phyloP scores from a whole-genome alignment of 1,140 invertebrate genomes.

The Calycopis cecrops region DNA sequence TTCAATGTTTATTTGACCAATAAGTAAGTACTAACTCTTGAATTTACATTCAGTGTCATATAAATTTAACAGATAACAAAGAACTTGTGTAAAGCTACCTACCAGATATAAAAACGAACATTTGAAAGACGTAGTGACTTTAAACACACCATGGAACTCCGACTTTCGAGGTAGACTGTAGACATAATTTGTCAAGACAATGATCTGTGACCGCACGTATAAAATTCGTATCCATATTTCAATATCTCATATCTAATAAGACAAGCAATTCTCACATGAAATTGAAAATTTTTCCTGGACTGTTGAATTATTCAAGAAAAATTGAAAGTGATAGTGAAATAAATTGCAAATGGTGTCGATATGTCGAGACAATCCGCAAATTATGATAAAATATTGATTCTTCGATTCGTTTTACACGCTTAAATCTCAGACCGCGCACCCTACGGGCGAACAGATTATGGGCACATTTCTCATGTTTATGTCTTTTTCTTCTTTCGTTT shows the following conservation, averaged over 20 bases:
- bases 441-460: too few relatives aligned
- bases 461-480: too few relatives aligned
- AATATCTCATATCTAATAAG: conserved; percentile 37
- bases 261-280: conserved; percentile 45
- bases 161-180: not conserved
- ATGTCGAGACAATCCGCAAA: conserved; percentile 48
- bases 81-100: too few relatives aligned
- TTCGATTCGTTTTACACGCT: conserved; percentile 20
- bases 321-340: conserved; percentile 55
- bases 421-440: conserved; percentile 1
- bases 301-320: conserved; percentile 67
- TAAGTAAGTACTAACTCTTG: too few relatives aligned
- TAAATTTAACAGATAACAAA: too few relatives aligned
- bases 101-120: too few relatives aligned
- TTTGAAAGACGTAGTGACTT: too few relatives aligned
- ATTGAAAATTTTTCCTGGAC: conserved; percentile 38
- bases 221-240: conserved; percentile 5
- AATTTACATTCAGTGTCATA: too few relatives aligned
- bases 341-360: conserved; percentile 42
- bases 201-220: not conserved
- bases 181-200: conserved; percentile 10
- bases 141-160: too few relatives aligned
- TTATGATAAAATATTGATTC: conserved; percentile 59
- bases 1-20: too few relatives aligned
- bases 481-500: too few relatives aligned